These are phyloP conservation scores for Coregonus sp. DNA, from an alignment of 2,797 vertebrate genomes.

Conservation along the genomic window DNA sequence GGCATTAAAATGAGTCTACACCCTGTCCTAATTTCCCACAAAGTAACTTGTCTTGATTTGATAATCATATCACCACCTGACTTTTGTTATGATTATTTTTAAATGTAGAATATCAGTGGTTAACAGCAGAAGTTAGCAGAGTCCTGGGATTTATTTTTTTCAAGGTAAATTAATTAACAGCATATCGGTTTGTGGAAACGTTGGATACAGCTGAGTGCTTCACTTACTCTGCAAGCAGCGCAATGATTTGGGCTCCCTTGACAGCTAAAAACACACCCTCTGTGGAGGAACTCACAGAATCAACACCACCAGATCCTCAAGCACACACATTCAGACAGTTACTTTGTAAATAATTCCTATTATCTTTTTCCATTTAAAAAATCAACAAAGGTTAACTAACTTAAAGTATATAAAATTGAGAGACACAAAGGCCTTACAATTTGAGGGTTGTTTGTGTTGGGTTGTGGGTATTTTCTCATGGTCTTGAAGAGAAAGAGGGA, in stretches of 20 bases:
- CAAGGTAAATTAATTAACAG: constrained; percentile 59
- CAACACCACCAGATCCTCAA: constrained; percentile 33
- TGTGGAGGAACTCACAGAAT: constrained; percentile 38
- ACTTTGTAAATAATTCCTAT: neutral
- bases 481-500: constrained; percentile 4
- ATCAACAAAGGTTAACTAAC: constrained; percentile 2
- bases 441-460: neutral
- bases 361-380: neutral
- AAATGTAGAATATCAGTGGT: constrained; percentile 46
- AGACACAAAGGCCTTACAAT: constrained; percentile 22
- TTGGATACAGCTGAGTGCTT: constrained; percentile 52
- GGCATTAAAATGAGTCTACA: neutral
- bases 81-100: constrained; percentile 27
- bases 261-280: constrained; percentile 41
- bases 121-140: constrained; percentile 47
- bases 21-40: neutral
- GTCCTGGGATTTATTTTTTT: constrained; percentile 36
- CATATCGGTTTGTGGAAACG: constrained; percentile 40
- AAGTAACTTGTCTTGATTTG: neutral
- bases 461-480: neutral
- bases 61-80: constrained; percentile 1
- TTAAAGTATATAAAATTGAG: constrained; percentile 10
- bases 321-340: constrained; percentile 6
- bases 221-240: constrained; percentile 43
- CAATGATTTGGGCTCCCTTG: constrained; percentile 49